phyloP scores from a whole-genome alignment of 2,888 invertebrate species.

The Drosophila testacea region DNA sequence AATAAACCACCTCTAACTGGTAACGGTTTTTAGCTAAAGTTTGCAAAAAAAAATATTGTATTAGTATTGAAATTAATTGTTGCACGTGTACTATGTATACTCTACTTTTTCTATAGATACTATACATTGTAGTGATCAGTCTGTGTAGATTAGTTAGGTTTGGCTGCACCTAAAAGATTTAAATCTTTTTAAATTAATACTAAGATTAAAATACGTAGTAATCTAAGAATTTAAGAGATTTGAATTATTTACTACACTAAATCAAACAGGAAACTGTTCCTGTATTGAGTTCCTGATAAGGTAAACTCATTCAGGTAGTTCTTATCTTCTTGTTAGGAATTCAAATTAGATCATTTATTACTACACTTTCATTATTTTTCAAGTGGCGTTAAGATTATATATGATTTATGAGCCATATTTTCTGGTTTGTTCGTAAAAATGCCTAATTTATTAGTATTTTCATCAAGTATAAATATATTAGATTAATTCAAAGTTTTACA shows the following conservation, averaged over 20 bases:
- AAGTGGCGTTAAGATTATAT: conserved; percentile 14
- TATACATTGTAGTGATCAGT: too few species aligned
- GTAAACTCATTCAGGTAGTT: conserved; percentile 6
- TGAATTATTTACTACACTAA: background rate
- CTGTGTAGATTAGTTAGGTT: too few species aligned
- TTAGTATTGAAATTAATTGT: conserved; percentile 4
- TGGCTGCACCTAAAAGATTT: background rate
- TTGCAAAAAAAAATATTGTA: conserved; percentile 21
- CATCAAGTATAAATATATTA: background rate
- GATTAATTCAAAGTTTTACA: background rate
- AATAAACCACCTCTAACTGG: conserved; percentile 49
- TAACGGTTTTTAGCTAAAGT: conserved; percentile 37
- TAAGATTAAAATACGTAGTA: background rate
- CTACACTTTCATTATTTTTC: conserved; percentile 3
- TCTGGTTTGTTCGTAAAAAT: background rate
- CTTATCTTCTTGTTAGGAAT: conserved; percentile 12
- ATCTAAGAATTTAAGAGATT: background rate
- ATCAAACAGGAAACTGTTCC: conserved; percentile 1
- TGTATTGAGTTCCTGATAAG: conserved; percentile 6
- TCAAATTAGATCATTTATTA: conserved; percentile 20
- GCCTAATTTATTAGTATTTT: conserved; percentile 1
- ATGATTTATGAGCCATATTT: conserved; percentile 18
- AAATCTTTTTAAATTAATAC: background rate
- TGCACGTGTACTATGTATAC: conserved; percentile 38
- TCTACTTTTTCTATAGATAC: conserved; percentile 3